Evolutionary conservation across 2,113 vertebrate species (phyloP).

Genomic region (Melanerpes aurifrons): DNA sequence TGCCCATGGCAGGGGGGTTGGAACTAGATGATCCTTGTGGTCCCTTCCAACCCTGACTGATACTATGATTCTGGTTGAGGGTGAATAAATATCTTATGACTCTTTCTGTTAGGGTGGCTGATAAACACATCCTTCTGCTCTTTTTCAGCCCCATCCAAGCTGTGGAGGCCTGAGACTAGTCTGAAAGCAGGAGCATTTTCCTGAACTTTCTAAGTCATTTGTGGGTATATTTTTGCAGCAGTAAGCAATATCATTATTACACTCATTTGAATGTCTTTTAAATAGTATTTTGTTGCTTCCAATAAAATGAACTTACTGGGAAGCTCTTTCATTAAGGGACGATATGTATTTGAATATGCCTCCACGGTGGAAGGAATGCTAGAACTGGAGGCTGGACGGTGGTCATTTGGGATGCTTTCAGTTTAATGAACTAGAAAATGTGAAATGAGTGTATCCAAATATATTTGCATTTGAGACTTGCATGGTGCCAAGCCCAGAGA

Average conservation of each 20-base stretch:
- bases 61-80: not conserved
- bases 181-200: not conserved
- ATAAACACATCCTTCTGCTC: not conserved
- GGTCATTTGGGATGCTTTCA: not conserved
- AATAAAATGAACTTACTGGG: not conserved
- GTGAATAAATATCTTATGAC: not conserved
- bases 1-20: too few species aligned
- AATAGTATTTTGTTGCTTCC: not conserved
- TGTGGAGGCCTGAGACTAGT: not conserved
- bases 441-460: not conserved
- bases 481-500: not conserved
- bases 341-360: accelerated
- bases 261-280: not conserved
- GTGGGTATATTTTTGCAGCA: not conserved
- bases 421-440: not conserved
- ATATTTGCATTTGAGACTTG: not conserved
- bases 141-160: not conserved
- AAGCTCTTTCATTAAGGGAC: not conserved
- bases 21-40: too few species aligned
- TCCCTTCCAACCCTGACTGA: too few species aligned
- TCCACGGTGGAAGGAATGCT: not conserved
- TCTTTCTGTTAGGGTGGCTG: not conserved
- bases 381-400: not conserved
- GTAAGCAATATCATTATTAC: not conserved
- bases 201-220: not conserved